Percentiles rank a stretch among this genome's conserved stretches.
Conservation (phyloP, 2,888 invertebrate genomes). For the Phalangium opilio region DNA sequence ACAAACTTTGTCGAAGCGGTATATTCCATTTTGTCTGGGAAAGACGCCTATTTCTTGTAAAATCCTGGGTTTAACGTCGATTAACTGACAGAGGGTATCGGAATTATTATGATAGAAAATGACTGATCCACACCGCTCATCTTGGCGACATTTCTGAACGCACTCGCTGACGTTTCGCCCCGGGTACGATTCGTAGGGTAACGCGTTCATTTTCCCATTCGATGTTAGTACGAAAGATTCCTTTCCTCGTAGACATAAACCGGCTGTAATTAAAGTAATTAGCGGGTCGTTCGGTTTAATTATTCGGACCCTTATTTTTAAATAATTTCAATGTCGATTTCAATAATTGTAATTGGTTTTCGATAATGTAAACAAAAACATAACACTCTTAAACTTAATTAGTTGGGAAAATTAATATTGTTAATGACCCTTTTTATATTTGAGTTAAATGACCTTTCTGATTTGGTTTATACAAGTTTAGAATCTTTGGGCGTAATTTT, state of each 20-base stretch:
- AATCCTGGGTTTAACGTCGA: neutral
- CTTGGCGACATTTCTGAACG: constrained; percentile 10
- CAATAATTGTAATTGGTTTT: too few species aligned
- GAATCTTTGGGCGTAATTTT: too few species aligned
- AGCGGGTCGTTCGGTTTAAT: too few species aligned
- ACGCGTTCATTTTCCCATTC: constrained; percentile 4
- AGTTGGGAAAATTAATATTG: too few species aligned
- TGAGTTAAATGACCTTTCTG: too few species aligned
- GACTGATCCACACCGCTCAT: constrained; percentile 12
- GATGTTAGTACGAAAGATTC: constrained; percentile 15
- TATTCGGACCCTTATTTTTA: too few species aligned
- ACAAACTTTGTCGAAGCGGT: constrained; percentile 15
- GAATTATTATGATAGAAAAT: constrained; percentile 7
- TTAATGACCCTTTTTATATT: too few species aligned
- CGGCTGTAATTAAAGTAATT: too few species aligned
- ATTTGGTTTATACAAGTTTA: too few species aligned
- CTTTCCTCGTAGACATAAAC: neutral
- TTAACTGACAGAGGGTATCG: constrained; percentile 10
- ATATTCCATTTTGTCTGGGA: constrained; percentile 5
- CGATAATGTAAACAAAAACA: too few species aligned
- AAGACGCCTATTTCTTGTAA: constrained; percentile 4
- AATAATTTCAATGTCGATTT: too few species aligned
- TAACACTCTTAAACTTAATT: too few species aligned
- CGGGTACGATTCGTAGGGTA: constrained; percentile 6
- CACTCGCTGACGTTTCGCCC: constrained; percentile 10